Conservation (phyloP, 1,140 invertebrate genomes). For the Drosophila orena region DNA sequence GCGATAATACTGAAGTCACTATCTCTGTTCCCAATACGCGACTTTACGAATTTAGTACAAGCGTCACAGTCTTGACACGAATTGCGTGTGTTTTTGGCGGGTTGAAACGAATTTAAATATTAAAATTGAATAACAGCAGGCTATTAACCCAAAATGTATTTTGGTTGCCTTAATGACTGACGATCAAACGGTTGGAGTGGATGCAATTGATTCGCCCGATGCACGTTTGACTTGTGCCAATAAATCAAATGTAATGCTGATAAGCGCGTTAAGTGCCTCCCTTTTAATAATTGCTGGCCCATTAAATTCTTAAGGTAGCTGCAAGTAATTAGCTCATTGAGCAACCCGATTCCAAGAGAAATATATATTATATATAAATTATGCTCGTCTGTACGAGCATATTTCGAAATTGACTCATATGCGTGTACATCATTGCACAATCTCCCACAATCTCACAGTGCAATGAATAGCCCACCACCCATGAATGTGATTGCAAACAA, state of each 20-base stretch:
- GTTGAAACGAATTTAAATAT: conserved; percentile 17
- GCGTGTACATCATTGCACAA: conserved; percentile 2
- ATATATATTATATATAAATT: not conserved
- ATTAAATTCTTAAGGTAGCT: conserved; percentile 9
- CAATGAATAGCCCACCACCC: conserved; percentile 22
- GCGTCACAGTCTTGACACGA: not conserved
- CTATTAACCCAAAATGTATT: conserved; percentile 47
- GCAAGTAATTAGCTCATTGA: conserved; percentile 17
- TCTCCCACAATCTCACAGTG: conserved; percentile 10
- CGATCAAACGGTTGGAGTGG: conserved; percentile 28
- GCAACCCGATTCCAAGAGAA: conserved; percentile 8
- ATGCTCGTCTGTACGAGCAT: conserved; percentile 13
- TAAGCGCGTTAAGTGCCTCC: conserved; percentile 35
- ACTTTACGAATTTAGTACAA: conserved; percentile 14
- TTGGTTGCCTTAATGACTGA: conserved; percentile 35
- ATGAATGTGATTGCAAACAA: conserved; percentile 33
- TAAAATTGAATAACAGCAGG: not conserved
- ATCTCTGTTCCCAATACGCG: conserved; percentile 44
- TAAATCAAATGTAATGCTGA: conserved; percentile 65
- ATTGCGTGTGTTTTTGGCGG: not conserved
- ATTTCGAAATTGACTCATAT: conserved; percentile 15
- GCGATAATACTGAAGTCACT: conserved; percentile 18
- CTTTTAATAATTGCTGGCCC: conserved; percentile 18
- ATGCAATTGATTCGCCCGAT: conserved; percentile 35
- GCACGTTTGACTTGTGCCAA: conserved; percentile 47